Evolutionary conservation across 2,113 vertebrate species (phyloP), one percentile per base, ranked within the genome.

Genomic region (Boulengeromyrus knoepffleri): DNA sequence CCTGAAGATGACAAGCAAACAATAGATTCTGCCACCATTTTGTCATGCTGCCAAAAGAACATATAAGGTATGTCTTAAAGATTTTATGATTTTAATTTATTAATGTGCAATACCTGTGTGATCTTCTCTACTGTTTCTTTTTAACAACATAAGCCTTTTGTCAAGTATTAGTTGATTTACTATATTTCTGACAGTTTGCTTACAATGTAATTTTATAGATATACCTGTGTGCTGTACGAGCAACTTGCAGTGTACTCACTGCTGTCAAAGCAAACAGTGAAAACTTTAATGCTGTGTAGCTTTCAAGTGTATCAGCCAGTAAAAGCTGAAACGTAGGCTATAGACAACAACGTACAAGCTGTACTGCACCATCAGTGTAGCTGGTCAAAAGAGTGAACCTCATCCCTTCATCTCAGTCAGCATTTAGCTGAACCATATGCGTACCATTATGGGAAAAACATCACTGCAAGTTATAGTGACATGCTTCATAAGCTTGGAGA

Each of bases 1-100:
- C 45, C 87, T 89, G 91, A 95, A 83, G 91, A 95, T 96, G 95
- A 90, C 39, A 52, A 47, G 89, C 17, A 89, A 91, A 91, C 47
- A 90, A 66, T 93, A 93, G 50, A 89, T 42, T 36, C 83, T 24
- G 49, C 77, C 90, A 89, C 89, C 49, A 66, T 88, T 89, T 89
- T 90, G 92, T 88, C 89, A 91, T 87, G 90, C 90, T 89, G 90
- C 93, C 90, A 80, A 95, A 93, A 91, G 93, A 92, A 39, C 92
- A 92, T 47, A 93, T 91, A 90, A 95, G 95, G 95, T 96, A 94
- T 94, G 56, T 45, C 62, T 47, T 12, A n/a, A 87, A 86, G 49
- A 10, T 24, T 66, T 0, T 45, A 1, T 52, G 1, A 19, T 88
- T 58, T 58, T 5, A 3, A 70, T 70, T 13, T 31, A 13, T 70